Evolutionary conservation across 2,888 invertebrate species (phyloP), one percentile per base, ranked within the genome.

Genomic region (Baronia brevicornis): DNA sequence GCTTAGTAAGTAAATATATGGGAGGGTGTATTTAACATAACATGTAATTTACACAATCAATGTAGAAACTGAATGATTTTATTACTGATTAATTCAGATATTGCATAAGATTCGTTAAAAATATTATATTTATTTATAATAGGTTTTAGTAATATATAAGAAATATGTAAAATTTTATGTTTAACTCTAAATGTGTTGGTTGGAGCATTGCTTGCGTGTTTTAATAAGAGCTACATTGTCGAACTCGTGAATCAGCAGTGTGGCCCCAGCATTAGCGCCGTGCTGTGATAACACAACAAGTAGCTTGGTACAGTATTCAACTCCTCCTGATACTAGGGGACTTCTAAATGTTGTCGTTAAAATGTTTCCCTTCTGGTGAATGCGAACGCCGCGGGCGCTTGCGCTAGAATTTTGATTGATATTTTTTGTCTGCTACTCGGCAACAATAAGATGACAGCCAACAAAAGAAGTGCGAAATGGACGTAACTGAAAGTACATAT

Each of bases 361-460:
- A 58, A 60, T 52, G 53, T 57, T 61, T 59, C 54, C 62, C 59
- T 61, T 54, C 51, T 53, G 55, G 69, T 62, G 61, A 62, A 64
- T 60, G 57, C 48, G 43, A 44, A 30, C 38, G 82, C 79, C 77
- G 61, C 75, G 57, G 80, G 79, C 78, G 65, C 71, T 75, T 82
- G 82, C 74, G 71, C 84, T 74, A 84, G 80, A 84, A 80, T 80
- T 82, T 82, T 79, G 84, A 84, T 84, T 84, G 80, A 82, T 84
- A 82, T 84, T 84, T 84, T 84, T 84, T 84, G 78, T 82, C 61
- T 62, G 74, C 59, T 72, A 73, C 73, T 75, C 74, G 77, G 69
- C 70, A 77, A 82, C 80, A 82, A 82, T 79, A 73, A 80, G 77
- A 77, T 74, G 79, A 78, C 73, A 73, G 72, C 62, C 79, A 79